Base-by-base conservation (phyloP, 92 coral and sea anemone species). In the Zoanthus solanderi region DNA sequence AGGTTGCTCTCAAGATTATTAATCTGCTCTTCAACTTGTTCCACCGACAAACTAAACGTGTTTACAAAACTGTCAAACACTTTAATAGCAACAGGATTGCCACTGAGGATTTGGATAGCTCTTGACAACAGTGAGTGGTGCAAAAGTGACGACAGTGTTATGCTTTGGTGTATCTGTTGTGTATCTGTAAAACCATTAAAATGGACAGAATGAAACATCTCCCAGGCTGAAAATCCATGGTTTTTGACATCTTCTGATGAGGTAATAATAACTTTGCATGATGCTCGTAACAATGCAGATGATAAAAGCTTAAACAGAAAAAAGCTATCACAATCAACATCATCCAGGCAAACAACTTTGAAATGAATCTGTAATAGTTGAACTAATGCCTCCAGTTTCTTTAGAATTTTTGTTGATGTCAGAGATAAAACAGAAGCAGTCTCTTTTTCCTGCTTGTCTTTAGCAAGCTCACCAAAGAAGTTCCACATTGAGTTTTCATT, bases 311-410 rank as follows among this genome's bases (percentile, higher is more conserved):
- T 57, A 88, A 88, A 91, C 18, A 92, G 78, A 17, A 54, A 34
- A 7, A 85, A 79, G 45, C 91, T 83, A 71, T 90, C 92, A 44
- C 84, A 65, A 63, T 73, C 84, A 44, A 89, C 90, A 89, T 93
- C 81, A 84, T 96, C 99, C 50, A 96, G 71, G 78, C 96, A 95
- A 50, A 96, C 69, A 1, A 95, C 84, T 86, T 88, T 93, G 84
- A 87, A 95, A 68, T 92, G 86, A 52, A 87, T 45, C 30, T 93
- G 65, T 77, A 95, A 44, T 18, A 87, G 88, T 15, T 54, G 58
- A 68, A 83, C 84, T 54, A 90, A 76, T 31, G 86, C 89, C 50
- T 89, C 54, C 23, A 87, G 52, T 73, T 95, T 95, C 67, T 88
- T 88, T 16, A 79, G 58, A 6, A 42, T 85, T 67, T 88, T 85